Evolutionary conservation across 2,113 vertebrate species (phyloP).

Genomic region (Melanocharis versteri): DNA sequence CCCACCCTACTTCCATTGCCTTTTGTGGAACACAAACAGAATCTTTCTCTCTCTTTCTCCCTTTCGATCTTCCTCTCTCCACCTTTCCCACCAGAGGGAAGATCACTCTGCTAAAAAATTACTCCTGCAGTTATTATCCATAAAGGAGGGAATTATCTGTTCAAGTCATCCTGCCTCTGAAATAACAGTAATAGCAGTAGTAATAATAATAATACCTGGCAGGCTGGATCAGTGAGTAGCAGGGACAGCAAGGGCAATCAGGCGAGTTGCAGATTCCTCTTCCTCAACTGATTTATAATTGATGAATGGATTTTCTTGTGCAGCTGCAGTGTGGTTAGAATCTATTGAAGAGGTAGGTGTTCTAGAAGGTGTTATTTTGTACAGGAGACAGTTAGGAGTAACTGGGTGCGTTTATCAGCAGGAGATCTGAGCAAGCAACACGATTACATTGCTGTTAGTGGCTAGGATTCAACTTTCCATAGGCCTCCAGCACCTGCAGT

Average conservation of each 20-base stretch:
- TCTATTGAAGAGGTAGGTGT: conserved; percentile 38
- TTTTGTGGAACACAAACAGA: not conserved
- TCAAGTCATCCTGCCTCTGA: not conserved
- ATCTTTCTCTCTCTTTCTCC: not conserved
- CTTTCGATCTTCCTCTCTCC: not conserved
- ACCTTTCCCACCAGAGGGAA: not conserved
- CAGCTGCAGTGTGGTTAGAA: conserved; percentile 4
- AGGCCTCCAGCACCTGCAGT: conserved; percentile 29
- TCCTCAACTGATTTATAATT: conserved; percentile 58
- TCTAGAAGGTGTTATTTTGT: conserved; percentile 49
- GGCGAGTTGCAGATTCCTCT: not conserved
- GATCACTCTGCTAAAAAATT: not conserved
- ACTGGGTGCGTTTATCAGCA: conserved; percentile 46
- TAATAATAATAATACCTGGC: not conserved
- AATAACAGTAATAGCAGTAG: not conserved
- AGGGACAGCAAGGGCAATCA: conserved; percentile 7
- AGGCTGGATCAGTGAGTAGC: not conserved
- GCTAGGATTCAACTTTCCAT: conserved; percentile 58
- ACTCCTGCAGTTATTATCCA: not conserved
- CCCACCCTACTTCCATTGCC: not conserved
- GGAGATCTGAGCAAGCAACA: conserved; percentile 54
- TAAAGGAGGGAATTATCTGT: not conserved
- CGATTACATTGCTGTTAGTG: conserved; percentile 48
- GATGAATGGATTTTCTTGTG: conserved; percentile 56
- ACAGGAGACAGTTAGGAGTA: conserved; percentile 43